A percentile compares a stretch with the other conserved stretches of the same genome.
These are phyloP conservation scores for Acestrorhynchus altus DNA, from an alignment of 2,797 vertebrate genomes.

Conservation along the genomic window DNA sequence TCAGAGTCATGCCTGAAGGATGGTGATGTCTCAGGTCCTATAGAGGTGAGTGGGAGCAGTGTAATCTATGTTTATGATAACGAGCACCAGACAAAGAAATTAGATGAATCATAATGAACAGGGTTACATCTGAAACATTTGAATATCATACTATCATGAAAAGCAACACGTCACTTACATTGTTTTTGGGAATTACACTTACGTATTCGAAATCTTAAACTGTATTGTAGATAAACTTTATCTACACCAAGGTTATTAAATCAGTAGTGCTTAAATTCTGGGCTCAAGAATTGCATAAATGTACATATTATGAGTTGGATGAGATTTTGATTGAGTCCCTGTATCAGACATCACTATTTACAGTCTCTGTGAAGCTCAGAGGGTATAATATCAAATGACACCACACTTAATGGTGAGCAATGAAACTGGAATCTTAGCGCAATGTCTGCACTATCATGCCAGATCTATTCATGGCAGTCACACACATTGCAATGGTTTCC, in stretches of 20 bases:
- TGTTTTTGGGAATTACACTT: neutral
- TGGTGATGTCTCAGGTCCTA: neutral
- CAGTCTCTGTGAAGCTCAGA: constrained; percentile 53
- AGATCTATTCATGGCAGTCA: constrained; percentile 52
- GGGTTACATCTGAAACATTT: neutral
- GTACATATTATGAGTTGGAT: constrained; percentile 19
- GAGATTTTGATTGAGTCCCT: constrained; percentile 52
- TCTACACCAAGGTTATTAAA: neutral
- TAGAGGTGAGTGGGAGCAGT: constrained; percentile 49
- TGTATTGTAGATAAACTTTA: neutral
- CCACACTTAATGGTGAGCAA: constrained; percentile 63
- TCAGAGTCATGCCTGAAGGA: constrained; percentile 82
- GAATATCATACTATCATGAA: neutral
- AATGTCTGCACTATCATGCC: constrained; percentile 61
- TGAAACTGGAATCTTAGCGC: constrained; percentile 55
- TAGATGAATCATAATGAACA: neutral
- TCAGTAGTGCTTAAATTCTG: neutral
- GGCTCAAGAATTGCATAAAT: neutral
- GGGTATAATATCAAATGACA: constrained; percentile 74
- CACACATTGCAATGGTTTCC: constrained; percentile 19
- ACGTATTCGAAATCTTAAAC: neutral
- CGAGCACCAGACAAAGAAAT: neutral
- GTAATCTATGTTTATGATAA: neutral
- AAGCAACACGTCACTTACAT: neutral
- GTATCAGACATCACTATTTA: constrained; percentile 66